A percentile compares a stretch with the other conserved stretches of the same genome.
Evolutionary conservation across 2,113 vertebrate genomes (phyloP).

Genomic region (Myotis lucifugus): DNA sequence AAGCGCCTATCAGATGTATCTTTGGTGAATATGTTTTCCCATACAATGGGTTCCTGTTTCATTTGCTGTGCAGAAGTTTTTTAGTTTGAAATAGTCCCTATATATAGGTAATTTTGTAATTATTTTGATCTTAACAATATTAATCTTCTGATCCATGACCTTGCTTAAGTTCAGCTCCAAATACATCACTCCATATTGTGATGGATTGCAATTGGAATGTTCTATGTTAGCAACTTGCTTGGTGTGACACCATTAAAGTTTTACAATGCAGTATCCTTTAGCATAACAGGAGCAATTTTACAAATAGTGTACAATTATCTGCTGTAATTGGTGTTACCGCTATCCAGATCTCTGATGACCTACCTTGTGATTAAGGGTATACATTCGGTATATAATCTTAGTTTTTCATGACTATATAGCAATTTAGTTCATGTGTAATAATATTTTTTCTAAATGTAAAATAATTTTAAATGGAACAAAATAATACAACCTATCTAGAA

Average conservation of each 20-base stretch:
- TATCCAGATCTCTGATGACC: neutral
- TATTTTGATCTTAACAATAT: neutral
- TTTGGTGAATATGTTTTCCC: neutral
- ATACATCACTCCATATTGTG: neutral
- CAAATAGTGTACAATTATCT: neutral
- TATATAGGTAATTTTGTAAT: neutral
- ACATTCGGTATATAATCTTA: neutral
- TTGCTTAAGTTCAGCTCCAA: neutral
- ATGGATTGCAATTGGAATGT: neutral
- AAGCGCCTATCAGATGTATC: neutral
- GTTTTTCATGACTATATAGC: neutral
- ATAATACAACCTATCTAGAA: neutral
- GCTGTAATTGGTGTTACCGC: neutral
- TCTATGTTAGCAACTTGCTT: neutral
- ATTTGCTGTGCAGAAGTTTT: neutral
- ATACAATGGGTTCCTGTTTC: neutral
- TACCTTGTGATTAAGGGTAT: neutral
- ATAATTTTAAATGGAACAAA: neutral
- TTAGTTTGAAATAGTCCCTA: neutral
- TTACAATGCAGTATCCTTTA: neutral
- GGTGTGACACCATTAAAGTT: neutral
- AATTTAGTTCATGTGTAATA: neutral
- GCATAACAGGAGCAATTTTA: neutral
- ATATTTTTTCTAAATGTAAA: neutral
- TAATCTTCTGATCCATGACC: neutral